phyloP scores from a whole-genome alignment of 2,113 vertebrate genomes.

The Psittacula cyanocephala region DNA sequence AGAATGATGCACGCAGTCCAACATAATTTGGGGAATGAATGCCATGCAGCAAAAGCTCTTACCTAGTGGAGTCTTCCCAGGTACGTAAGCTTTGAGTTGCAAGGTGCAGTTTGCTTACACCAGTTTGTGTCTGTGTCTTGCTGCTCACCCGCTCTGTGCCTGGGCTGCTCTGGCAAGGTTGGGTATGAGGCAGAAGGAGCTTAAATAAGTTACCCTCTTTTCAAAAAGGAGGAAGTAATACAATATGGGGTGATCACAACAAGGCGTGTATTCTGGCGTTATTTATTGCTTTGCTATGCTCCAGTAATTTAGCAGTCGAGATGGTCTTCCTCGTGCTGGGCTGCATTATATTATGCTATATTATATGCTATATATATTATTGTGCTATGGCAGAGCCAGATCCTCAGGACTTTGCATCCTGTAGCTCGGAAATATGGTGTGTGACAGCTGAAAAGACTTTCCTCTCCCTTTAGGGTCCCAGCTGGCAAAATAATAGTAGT shows the following conservation, averaged over 20 bases:
- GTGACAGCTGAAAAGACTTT: not conserved
- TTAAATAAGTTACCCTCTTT: slow-evolving; percentile 39
- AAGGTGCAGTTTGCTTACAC: not conserved
- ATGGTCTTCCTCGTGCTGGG: not conserved
- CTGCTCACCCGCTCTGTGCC: not conserved
- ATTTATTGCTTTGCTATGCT: not conserved
- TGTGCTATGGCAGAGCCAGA: not conserved
- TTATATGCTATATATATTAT: not conserved
- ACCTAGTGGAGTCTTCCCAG: not conserved
- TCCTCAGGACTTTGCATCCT: not conserved
- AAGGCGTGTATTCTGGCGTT: not conserved
- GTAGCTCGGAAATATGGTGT: not conserved
- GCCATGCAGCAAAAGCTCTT: not conserved
- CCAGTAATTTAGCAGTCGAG: not conserved
- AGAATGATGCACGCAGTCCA: accelerated
- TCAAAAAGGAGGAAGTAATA: slow-evolving; percentile 26
- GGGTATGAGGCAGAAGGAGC: not conserved
- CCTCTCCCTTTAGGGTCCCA: not conserved
- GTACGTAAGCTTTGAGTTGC: not conserved
- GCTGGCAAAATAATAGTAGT: not conserved
- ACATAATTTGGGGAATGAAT: not conserved
- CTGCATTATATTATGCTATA: not conserved
- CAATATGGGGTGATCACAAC: not conserved
- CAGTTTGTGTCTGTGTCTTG: not conserved
- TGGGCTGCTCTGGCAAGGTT: not conserved